Percentiles rank a stretch among this genome's conserved stretches.
Conservation (phyloP, 2,888 invertebrate species). For the Rutpela maculata region DNA sequence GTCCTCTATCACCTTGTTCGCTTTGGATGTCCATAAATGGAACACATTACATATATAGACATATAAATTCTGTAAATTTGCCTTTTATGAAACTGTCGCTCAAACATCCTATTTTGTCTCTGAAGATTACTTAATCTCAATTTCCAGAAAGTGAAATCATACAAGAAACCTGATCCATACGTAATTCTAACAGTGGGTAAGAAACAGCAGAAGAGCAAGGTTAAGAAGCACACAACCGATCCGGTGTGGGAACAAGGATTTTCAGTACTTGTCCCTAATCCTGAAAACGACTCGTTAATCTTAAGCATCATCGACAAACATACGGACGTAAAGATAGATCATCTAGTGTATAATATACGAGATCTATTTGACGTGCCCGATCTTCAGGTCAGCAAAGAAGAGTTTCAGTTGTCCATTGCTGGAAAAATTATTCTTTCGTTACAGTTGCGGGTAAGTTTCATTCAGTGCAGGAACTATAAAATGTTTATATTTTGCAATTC, state of each 20-base stretch:
- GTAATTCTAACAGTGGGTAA: conserved; percentile 86
- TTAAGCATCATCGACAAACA: conserved; percentile 89
- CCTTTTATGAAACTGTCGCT: no score
- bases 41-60: no score
- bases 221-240: conserved; percentile 86
- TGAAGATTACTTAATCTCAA: background rate
- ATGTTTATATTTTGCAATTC: background rate
- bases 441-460: conserved; percentile 79
- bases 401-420: conserved; percentile 84
- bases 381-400: conserved; percentile 84
- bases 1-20: no score
- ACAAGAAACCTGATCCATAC: conserved; percentile 87
- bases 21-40: no score
- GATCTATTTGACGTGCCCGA: conserved; percentile 81
- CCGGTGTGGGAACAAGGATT: conserved; percentile 96
- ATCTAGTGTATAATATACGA: conserved; percentile 81
- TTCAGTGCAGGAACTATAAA: background rate
- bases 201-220: conserved; percentile 81
- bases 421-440: conserved; percentile 85
- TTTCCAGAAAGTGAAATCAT: conserved; percentile 78
- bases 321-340: conserved; percentile 83
- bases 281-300: conserved; percentile 88
- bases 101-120: background rate
- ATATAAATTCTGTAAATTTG: no score
- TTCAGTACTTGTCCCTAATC: conserved; percentile 91